Conservation (phyloP, 2,113 vertebrate genomes). For the Phylloscopus trochiloides region DNA sequence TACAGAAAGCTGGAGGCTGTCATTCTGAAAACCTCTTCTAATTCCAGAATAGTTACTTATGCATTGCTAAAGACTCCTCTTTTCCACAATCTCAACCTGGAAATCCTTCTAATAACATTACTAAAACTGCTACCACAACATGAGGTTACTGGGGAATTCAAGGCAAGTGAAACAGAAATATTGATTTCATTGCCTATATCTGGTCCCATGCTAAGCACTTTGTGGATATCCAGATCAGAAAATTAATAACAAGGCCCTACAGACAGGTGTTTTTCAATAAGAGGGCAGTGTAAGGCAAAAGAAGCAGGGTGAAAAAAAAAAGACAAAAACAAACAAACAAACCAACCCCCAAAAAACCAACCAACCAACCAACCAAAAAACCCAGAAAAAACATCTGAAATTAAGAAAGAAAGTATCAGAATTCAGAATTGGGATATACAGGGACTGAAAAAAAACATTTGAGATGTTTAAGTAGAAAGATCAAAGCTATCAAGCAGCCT, state of each 20-base stretch:
- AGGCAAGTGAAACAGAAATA: not conserved
- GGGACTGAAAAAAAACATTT: not conserved
- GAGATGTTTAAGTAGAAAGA: not conserved
- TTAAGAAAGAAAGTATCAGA: not conserved
- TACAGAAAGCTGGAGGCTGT: not conserved
- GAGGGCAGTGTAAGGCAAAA: not conserved
- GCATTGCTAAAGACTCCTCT: not conserved
- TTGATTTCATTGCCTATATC: not conserved
- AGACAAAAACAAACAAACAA: too few relatives aligned
- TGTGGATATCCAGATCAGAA: not conserved
- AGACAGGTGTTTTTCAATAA: not conserved
- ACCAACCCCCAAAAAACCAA: too few relatives aligned
- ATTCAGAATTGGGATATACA: not conserved
- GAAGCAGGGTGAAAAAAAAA: accelerated
- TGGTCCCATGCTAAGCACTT: not conserved
- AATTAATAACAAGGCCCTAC: not conserved
- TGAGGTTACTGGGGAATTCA: not conserved
- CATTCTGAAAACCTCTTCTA: not conserved
- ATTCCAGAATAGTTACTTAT: not conserved
- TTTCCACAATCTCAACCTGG: not conserved
- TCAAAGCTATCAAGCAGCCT: not conserved
- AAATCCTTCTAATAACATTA: not conserved
- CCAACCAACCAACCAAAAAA: too few relatives aligned
- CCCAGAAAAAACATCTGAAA: not conserved
- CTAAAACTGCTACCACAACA: not conserved